Percentiles rank a stretch among this genome's conserved stretches.
phyloP scores from a whole-genome alignment of 2,888 invertebrate species.

The Spilosoma lubricipeda region DNA sequence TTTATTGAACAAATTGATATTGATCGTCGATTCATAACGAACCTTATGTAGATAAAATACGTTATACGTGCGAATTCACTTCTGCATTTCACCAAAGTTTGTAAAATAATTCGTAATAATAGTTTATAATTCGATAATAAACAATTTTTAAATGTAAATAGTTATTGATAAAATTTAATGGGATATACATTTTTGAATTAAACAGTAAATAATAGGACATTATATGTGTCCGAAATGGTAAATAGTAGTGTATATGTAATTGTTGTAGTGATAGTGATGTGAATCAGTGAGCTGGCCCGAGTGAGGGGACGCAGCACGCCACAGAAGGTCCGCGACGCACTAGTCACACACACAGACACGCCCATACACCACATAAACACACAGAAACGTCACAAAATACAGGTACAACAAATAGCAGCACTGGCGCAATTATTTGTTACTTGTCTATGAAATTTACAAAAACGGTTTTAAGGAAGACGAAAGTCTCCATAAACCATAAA shows the following conservation, averaged over 20 bases:
- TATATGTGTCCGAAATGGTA: conserved; percentile 83
- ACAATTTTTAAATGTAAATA: conserved; percentile 85
- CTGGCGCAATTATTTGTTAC: conserved; percentile 37
- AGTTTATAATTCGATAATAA: conserved; percentile 81
- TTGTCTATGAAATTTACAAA: conserved; percentile 18
- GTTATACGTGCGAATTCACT: conserved; percentile 79
- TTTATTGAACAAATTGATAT: conserved; percentile 48
- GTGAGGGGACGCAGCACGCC: conserved; percentile 56
- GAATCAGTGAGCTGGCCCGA: conserved; percentile 70
- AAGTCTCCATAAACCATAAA: not conserved
- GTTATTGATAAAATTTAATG: conserved; percentile 73
- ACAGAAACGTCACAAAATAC: conserved; percentile 35
- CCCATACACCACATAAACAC: conserved; percentile 41
- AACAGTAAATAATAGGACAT: conserved; percentile 78
- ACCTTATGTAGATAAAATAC: conserved; percentile 74
- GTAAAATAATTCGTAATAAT: conserved; percentile 85
- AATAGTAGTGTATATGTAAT: conserved; percentile 85
- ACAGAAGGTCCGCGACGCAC: conserved; percentile 77
- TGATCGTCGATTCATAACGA: conserved; percentile 61
- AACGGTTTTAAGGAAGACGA: conserved; percentile 14
- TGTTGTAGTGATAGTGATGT: conserved; percentile 84
- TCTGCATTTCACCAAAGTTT: conserved; percentile 86
- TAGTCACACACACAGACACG: conserved; percentile 67
- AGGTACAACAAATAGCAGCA: conserved; percentile 33
- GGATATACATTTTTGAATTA: conserved; percentile 77